Evolutionary conservation across 2,113 vertebrate species (phyloP).

Genomic region (Planiliza haematocheilus): DNA sequence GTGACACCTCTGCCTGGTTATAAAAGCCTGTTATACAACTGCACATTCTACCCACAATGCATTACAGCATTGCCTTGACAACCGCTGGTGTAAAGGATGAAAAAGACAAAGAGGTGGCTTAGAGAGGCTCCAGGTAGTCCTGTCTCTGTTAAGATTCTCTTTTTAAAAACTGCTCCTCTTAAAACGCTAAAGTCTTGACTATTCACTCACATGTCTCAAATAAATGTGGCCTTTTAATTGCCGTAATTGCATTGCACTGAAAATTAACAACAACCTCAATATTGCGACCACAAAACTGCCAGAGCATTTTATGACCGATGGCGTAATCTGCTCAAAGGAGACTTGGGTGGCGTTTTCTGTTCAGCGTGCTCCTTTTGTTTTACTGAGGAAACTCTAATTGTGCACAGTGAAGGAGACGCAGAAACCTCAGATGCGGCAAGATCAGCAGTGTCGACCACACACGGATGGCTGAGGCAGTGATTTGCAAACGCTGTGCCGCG

Average conservation of each 20-base stretch:
- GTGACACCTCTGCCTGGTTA: neutral
- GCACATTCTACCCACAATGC: constrained; percentile 2
- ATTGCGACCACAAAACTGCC: constrained; percentile 35
- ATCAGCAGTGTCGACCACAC: constrained; percentile 59
- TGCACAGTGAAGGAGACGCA: constrained; percentile 31
- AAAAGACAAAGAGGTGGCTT: constrained; percentile 17
- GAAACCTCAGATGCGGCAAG: constrained; percentile 42
- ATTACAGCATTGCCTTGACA: constrained; percentile 20
- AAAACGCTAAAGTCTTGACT: neutral
- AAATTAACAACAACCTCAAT: constrained; percentile 24
- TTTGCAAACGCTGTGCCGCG: constrained; percentile 3
- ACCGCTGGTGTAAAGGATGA: neutral
- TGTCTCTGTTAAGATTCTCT: neutral
- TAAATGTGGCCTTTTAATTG: constrained; percentile 41
- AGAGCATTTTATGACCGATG: constrained; percentile 36
- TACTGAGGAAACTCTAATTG: constrained; percentile 54
- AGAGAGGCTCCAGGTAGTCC: neutral
- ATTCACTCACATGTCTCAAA: constrained; percentile 5
- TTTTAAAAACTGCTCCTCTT: neutral
- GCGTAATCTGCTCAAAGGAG: constrained; percentile 13
- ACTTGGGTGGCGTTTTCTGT: constrained; percentile 29
- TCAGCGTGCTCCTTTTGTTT: constrained; percentile 46
- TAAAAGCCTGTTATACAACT: constrained; percentile 7
- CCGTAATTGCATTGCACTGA: constrained; percentile 5
- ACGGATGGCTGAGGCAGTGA: constrained; percentile 27